A percentile compares a stretch with the other conserved stretches of the same genome.
Evolutionary conservation across 2,113 vertebrate genomes (phyloP).

Genomic region (Nymphicus hollandicus): DNA sequence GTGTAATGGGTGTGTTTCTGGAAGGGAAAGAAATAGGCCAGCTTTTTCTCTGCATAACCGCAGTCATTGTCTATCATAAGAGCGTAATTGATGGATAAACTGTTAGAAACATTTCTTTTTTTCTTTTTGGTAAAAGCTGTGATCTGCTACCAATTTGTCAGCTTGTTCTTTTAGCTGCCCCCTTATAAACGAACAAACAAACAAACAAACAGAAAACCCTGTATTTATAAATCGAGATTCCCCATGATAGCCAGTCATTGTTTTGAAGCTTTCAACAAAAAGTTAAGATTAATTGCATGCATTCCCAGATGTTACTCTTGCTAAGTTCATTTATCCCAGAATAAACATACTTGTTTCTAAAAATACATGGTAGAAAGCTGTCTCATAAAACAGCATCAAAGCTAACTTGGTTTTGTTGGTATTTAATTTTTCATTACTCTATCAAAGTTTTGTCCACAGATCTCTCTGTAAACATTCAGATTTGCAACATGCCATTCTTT

Average conservation of each 20-base stretch:
- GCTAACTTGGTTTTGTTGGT: constrained; percentile 1
- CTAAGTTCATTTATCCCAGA: constrained; percentile 16
- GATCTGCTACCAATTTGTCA: constrained; percentile 58
- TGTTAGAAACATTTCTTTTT: constrained; percentile 17
- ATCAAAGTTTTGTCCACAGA: constrained; percentile 22
- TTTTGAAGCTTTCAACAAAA: constrained; percentile 52
- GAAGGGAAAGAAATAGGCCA: background rate
- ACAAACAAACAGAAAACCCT: background rate
- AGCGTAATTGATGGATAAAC: constrained; percentile 38
- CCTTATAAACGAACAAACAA: constrained; percentile 33
- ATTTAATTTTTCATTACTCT: constrained; percentile 54
- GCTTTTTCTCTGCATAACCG: background rate
- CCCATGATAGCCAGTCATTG: background rate
- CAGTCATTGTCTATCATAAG: background rate
- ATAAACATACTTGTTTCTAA: constrained; percentile 38
- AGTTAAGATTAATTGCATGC: background rate
- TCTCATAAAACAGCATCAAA: constrained; percentile 40
- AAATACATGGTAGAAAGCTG: constrained; percentile 23
- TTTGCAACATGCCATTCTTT: background rate
- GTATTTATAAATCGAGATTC: constrained; percentile 24
- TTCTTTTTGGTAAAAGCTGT: constrained; percentile 15
- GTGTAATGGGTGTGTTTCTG: background rate
- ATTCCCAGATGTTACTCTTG: constrained; percentile 30
- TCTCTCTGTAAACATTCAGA: background rate
- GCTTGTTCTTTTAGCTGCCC: constrained; percentile 13